Base-by-base conservation (phyloP, 2,888 invertebrate genomes). In the Pyralis farinalis region DNA sequence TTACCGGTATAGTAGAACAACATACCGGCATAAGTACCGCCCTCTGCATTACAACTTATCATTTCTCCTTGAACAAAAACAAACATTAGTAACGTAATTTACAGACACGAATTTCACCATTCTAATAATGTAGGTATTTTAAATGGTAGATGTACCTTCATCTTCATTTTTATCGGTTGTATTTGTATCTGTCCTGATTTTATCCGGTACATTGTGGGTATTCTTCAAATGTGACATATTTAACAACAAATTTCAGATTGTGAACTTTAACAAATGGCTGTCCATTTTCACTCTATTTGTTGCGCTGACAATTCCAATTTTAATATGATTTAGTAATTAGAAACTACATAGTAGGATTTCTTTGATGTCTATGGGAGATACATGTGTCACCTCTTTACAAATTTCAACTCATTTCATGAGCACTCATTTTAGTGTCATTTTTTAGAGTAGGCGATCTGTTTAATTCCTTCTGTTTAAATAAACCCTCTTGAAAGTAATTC, bases 211-310 rank as follows among this genome's bases (percentile, higher is more conserved):
- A 82, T 81, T 85, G 55, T 75, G 64, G 66, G 64, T 68, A 78
- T 82, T 84, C 79, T 75, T 86, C 72, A 78, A 75, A 59, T 79
- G 53, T 82, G 86, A 87, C 88, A 88, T 88, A 81, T 78, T 77
- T 67, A 77, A 86, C 86, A 80, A 79, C 74, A 76, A 88, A 86
- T 88, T 87, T 88, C 82, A 84, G 70, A 75, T 70, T 74, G 73
- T 71, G 66, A 75, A 63, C 71, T 74, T 80, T 82, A 82, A 84
- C 82, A 83, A 84, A 85, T 74, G 65, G 63, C 72, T 79, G 75
- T 76, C 69, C 75, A 79, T 81, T 83, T 80, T 76, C 66, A 73
- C 67, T 70, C 69, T 68, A 63, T 54, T 53, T 49, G 49, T 60
- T 59, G 49, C 50, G 46, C 48, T 80, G 81, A 81, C 77, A 72